Evolutionary conservation across 2,113 vertebrate species (phyloP).

Genomic region (Bombycilla garrulus): DNA sequence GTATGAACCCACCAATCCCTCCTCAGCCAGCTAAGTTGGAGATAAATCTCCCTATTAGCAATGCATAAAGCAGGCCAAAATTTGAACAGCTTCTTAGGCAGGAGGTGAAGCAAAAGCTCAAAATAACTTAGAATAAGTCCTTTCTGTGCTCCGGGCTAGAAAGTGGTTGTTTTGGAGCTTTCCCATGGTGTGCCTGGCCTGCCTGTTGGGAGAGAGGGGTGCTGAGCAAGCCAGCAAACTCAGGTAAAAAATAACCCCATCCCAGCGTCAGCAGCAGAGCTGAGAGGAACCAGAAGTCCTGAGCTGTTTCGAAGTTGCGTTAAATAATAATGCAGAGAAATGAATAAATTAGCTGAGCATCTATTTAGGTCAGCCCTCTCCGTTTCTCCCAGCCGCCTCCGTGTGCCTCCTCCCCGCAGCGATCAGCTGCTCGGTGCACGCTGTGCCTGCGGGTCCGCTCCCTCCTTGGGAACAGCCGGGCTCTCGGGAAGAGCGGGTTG

Average conservation of each 20-base stretch:
- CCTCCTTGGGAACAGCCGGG: background rate
- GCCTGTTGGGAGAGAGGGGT: background rate
- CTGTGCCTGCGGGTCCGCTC: background rate
- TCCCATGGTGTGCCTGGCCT: background rate
- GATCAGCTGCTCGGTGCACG: background rate
- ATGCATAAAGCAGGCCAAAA: background rate
- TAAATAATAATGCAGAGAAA: slow-evolving; percentile 49
- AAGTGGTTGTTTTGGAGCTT: background rate
- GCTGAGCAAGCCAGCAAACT: background rate
- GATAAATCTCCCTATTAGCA: background rate
- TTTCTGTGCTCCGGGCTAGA: background rate
- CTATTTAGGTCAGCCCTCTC: slow-evolving; percentile 55
- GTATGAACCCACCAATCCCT: background rate
- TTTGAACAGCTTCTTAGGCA: background rate
- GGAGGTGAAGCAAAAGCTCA: slow-evolving; percentile 10
- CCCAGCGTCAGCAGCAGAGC: background rate
- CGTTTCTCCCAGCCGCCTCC: background rate
- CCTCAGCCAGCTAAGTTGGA: background rate
- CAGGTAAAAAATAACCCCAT: slow-evolving; percentile 25
- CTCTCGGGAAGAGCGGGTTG: background rate
- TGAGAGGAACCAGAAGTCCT: slow-evolving; percentile 43
- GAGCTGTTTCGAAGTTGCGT: background rate
- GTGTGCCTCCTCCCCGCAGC: background rate
- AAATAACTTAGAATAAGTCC: background rate
- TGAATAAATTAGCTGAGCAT: slow-evolving; percentile 51